These are phyloP conservation scores for Anser cygnoides DNA, from an alignment of 2,113 vertebrate genomes.

Conservation along the genomic window DNA sequence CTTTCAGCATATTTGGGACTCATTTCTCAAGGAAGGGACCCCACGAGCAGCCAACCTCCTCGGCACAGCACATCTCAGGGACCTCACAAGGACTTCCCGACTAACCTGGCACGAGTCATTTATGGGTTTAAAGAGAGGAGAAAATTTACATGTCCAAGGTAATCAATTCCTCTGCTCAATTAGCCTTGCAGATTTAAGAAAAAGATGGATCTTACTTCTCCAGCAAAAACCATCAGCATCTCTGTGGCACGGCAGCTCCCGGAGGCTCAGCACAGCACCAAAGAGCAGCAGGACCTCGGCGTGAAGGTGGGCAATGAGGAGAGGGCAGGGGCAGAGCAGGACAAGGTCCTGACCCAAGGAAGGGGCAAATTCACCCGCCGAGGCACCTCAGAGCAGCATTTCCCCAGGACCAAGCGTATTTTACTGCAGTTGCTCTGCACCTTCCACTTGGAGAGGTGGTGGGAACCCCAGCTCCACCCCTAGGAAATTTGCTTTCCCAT, in stretches of 20 bases:
- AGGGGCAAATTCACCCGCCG: neutral
- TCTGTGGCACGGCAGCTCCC: fast-evolving
- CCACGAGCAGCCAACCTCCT: too few relatives aligned
- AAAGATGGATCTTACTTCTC: neutral
- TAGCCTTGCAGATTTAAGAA: slow-evolving; percentile 9
- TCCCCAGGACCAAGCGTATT: too few relatives aligned
- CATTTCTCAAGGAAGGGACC: neutral
- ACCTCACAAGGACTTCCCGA: neutral
- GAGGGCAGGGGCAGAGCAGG: neutral
- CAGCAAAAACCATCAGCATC: neutral
- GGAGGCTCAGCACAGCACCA: neutral
- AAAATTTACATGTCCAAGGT: neutral
- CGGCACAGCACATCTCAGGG: neutral
- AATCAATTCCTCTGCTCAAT: slow-evolving; percentile 32
- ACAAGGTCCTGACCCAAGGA: neutral
- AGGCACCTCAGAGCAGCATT: neutral
- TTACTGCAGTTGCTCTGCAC: too few relatives aligned
- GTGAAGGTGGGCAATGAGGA: neutral
- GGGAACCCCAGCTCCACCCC: neutral
- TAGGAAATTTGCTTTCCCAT: neutral
- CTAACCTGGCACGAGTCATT: fast-evolving
- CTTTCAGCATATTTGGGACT: neutral
- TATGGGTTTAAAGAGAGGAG: neutral
- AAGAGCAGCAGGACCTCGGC: too few relatives aligned
- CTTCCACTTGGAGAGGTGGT: neutral